These are phyloP conservation scores for Cancer borealis DNA, from an alignment of 2,888 invertebrate genomes.

Conservation along the genomic window DNA sequence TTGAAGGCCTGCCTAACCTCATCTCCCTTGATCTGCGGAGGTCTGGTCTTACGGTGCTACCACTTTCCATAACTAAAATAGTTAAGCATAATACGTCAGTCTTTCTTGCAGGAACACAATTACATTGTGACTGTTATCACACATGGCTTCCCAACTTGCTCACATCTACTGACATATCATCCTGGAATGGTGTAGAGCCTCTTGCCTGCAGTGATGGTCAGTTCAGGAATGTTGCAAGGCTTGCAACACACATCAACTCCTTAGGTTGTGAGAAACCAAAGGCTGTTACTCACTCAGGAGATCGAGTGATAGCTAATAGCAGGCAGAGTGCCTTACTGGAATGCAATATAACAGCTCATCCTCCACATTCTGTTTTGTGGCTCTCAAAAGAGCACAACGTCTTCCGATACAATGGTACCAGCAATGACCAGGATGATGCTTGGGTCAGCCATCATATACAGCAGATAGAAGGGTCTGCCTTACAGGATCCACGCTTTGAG, in stretches of 20 bases:
- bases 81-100: constrained; percentile 66
- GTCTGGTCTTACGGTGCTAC: constrained; percentile 71
- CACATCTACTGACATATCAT: constrained; percentile 54
- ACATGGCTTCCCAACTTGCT: constrained; percentile 74
- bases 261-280: constrained; percentile 68
- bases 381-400: constrained; percentile 69
- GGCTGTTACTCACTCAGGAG: constrained; percentile 55
- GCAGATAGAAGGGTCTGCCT: constrained; percentile 48
- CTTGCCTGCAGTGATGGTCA: constrained; percentile 70
- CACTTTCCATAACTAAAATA: constrained; percentile 64
- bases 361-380: constrained; percentile 75
- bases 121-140: constrained; percentile 75
- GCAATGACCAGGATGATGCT: neutral
- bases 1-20: constrained; percentile 70
- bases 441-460: constrained; percentile 72
- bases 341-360: constrained; percentile 76
- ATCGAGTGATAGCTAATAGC: constrained; percentile 59
- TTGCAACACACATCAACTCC: constrained; percentile 62
- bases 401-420: constrained; percentile 68
- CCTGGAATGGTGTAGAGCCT: constrained; percentile 68
- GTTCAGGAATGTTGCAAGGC: constrained; percentile 45
- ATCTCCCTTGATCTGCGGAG: constrained; percentile 66
- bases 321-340: constrained; percentile 74
- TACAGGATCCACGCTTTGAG: constrained; percentile 81
- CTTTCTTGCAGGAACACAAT: constrained; percentile 64